Evolutionary conservation across 2,888 invertebrate species (phyloP).

Genomic region (Autographa gamma): DNA sequence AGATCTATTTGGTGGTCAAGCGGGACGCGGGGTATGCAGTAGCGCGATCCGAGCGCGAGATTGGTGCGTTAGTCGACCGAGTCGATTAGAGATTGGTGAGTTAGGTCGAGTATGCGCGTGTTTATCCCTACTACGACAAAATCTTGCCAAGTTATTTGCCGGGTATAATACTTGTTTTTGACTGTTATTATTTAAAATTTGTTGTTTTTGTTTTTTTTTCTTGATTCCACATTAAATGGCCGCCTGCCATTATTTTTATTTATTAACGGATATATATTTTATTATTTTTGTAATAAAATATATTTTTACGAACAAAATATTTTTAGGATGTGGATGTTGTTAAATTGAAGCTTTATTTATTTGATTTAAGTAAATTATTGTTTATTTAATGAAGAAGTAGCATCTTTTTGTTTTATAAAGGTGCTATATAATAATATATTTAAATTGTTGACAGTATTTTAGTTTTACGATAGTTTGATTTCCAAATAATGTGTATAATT

Average conservation of each 20-base stretch:
- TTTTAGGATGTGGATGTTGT: background rate
- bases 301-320: constrained; percentile 19
- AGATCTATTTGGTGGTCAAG: too few species aligned
- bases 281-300: constrained; percentile 9
- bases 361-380: constrained; percentile 28
- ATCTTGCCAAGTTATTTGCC: too few species aligned
- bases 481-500: background rate
- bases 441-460: constrained; percentile 20
- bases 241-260: background rate
- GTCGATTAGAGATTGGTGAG: too few species aligned
- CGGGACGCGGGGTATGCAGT: too few species aligned
- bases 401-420: constrained; percentile 1
- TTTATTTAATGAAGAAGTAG: constrained; percentile 13
- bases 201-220: constrained; percentile 13
- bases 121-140: too few species aligned
- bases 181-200: constrained; percentile 1
- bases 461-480: background rate
- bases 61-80: too few species aligned
- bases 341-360: constrained; percentile 14
- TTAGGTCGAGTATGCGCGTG: too few species aligned
- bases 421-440: constrained; percentile 3
- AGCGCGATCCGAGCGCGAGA: too few species aligned
- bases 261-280: background rate
- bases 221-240: background rate
- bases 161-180: constrained; percentile 5